Evolutionary conservation across 2,888 invertebrate genomes (phyloP), one percentile per base, ranked within the genome.

Genomic region (Pediacus dermestoides): DNA sequence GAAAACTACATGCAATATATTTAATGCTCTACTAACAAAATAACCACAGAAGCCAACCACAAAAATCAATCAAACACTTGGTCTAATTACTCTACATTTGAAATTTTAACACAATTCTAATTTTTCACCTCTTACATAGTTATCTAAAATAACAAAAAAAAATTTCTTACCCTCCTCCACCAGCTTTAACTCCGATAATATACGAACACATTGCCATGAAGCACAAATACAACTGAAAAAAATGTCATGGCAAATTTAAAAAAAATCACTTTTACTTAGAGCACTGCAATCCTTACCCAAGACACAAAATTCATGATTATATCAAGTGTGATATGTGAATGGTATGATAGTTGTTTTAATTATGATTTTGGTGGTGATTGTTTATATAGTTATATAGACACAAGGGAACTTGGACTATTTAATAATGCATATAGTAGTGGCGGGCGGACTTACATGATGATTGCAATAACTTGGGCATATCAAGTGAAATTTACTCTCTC

Each of bases 181-280:
- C 48, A 10, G 53, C 52, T 34, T 41, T 37, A 27, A 48, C 44
- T 12, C 42, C 31, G n/a, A 53, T n/a, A n/a, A n/a, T 13, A 26
- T 46, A 40, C 6, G 52, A 42, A 37, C 45, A 39, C 12, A 52
- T 39, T 16, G 48, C 44, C 37, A 48, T 22, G 30, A 53, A 25
- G 25, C 50, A 53, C 50, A 44, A 50, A 25, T 48, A 41, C 23
- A 57, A 53, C 57, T 57, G 40, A 41, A 52, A 50, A 30, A 16
- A 40, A 16, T n/a, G n/a, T n/a, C n/a, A n/a, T n/a, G n/a, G n/a
- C n/a, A n/a, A n/a, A n/a, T n/a, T n/a, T n/a, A n/a, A n/a, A n/a
- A n/a, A n/a, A n/a, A n/a, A n/a, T n/a, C n/a, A n/a, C n/a, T n/a
- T n/a, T n/a, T n/a, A n/a, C n/a, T n/a, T n/a, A n/a, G n/a, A n/a